Percentiles rank a stretch among this genome's conserved stretches.
These are phyloP conservation scores for Xanthia icteritia DNA, from an alignment of 2,888 invertebrate genomes.

Conservation along the genomic window DNA sequence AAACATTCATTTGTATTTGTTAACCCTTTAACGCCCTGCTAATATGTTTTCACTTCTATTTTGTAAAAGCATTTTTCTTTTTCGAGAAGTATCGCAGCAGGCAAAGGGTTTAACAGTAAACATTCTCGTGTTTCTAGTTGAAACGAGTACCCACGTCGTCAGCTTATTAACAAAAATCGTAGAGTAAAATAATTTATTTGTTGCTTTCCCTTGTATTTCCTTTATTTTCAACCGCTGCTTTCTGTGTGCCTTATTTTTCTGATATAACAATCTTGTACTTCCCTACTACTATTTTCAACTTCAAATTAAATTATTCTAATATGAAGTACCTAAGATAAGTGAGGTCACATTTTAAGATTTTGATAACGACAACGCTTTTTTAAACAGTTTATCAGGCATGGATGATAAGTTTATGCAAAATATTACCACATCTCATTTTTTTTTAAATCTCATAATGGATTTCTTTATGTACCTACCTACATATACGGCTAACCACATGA, in stretches of 20 bases:
- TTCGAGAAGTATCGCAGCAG: slow-evolving; percentile 2
- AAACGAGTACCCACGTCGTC: slow-evolving; percentile 30
- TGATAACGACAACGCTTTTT: slow-evolving; percentile 15
- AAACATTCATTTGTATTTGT: slow-evolving; percentile 50
- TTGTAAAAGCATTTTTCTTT: background rate
- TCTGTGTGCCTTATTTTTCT: slow-evolving; percentile 57
- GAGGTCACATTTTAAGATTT: background rate
- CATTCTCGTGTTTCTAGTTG: slow-evolving; percentile 6
- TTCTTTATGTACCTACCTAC: background rate
- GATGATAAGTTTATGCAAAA: slow-evolving; percentile 46
- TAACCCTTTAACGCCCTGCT: slow-evolving; percentile 6
- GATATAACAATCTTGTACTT: slow-evolving; percentile 27
- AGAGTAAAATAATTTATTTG: slow-evolving; percentile 6
- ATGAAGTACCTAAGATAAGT: background rate
- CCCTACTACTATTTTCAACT: background rate
- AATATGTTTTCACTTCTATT: background rate
- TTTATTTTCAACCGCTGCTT: slow-evolving; percentile 56
- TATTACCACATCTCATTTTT: slow-evolving; percentile 38
- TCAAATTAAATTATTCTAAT: background rate
- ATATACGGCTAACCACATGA: background rate
- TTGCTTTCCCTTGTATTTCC: slow-evolving; percentile 47
- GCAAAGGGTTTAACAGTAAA: slow-evolving; percentile 16
- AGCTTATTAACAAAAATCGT: slow-evolving; percentile 44
- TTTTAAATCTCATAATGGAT: background rate
- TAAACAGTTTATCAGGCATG: slow-evolving; percentile 11